Evolutionary conservation across 30 jellyfish, hydroid and myxozoan genomes (phyloP).

Genomic region (Mastigias papua): DNA sequence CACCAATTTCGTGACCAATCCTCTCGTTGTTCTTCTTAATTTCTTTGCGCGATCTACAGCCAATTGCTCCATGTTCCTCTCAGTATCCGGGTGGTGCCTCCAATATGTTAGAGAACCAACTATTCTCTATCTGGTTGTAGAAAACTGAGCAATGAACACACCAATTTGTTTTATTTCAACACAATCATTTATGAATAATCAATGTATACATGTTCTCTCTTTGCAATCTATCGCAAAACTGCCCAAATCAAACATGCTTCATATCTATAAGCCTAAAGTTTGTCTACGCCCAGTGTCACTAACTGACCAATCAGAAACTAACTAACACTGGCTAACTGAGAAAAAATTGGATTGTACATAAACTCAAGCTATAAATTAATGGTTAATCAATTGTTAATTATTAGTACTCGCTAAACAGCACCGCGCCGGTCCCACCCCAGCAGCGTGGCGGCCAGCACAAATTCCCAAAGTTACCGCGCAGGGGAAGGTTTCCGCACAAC

Average conservation of each 20-base stretch:
- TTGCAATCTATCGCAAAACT: not conserved
- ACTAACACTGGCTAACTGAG: not conserved
- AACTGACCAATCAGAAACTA: not conserved
- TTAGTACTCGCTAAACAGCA: not conserved
- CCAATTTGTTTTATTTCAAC: not conserved
- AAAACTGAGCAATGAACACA: not conserved
- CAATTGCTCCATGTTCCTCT: slow-evolving; percentile 4
- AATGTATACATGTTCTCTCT: no score
- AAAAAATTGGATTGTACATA: not conserved
- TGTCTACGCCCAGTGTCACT: not conserved
- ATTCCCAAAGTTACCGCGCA: not conserved
- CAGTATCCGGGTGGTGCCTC: not conserved
- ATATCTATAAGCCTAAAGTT: not conserved
- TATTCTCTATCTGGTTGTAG: not conserved
- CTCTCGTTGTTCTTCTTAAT: slow-evolving; percentile 16
- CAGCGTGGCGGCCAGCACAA: not conserved
- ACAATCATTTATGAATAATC: not conserved
- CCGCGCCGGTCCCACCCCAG: not conserved
- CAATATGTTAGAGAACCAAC: not conserved
- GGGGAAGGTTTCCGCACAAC: not conserved
- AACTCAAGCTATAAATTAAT: not conserved
- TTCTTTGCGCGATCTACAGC: not conserved
- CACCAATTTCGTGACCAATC: slow-evolving; percentile 23
- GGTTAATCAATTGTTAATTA: not conserved
- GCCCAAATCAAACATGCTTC: not conserved